Evolutionary conservation across 2,888 invertebrate genomes (phyloP), one percentile per base, ranked within the genome.

Genomic region (Lepidocyrtinus sp.): DNA sequence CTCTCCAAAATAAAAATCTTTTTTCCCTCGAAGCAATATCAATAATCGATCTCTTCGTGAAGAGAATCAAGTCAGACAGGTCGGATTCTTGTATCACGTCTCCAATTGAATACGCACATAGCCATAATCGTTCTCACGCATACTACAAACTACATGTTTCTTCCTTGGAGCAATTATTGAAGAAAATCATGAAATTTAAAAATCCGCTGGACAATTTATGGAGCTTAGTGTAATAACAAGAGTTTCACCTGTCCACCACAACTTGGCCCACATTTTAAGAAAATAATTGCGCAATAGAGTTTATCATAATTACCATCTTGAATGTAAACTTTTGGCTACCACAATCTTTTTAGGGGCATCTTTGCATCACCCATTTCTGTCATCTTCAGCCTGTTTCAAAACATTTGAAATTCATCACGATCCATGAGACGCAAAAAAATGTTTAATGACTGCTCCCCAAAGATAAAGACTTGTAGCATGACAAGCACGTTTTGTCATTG

Each of bases 51-150:
- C 26, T 70, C 27, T 36, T 12, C 5, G 36, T 12, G 12, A 36
- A 36, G 5, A 70, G 46, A 76, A 76, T 76, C 76, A 76, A 76
- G 76, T 76, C 76, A 76, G 68, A 69, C 75, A 50, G 59, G 76
- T 70, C 64, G 64, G 50, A 19, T 76, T 17, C 63, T 22, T 9
- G 5, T 24, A 36, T 36, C 36, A 36, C 36, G 36, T 36, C 36
- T 12, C 36, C 12, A 12, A 36, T n/a, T n/a, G 36, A 36, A 36
- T 36, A 36, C 36, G 36, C 36, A 36, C 36, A 36, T 36, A 12
- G 12, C 5, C 5, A 36, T 7, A 36, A 36, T 7, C 12, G 5
- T 36, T 36, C 36, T 36, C 68, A 68, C 68, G 68, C 68, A 68
- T 68, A n/a, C 24, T 5, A 68, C 17, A 25, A 27, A 36, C 36